A percentile compares a stretch with the other conserved stretches of the same genome.
phyloP scores from a whole-genome alignment of 2,888 invertebrate genomes.

The Octonoba sinensis region DNA sequence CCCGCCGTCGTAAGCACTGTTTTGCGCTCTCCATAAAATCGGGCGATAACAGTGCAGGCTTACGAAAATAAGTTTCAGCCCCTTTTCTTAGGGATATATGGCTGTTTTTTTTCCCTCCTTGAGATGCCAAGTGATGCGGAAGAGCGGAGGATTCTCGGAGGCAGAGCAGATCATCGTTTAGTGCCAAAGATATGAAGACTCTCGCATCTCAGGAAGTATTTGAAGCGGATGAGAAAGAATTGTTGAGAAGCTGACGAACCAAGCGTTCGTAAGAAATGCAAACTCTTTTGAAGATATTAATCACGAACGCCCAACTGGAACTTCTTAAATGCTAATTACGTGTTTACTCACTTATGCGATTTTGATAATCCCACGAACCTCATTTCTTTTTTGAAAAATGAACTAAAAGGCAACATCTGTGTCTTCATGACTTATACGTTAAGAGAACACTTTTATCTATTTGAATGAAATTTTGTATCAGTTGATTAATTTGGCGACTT shows the following conservation, averaged over 20 bases:
- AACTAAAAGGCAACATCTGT: no score
- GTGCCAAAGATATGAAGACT: constrained; percentile 59
- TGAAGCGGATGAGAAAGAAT: constrained; percentile 39
- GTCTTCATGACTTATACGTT: no score
- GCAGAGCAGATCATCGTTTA: constrained; percentile 61
- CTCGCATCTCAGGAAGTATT: constrained; percentile 50
- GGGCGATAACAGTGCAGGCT: constrained; percentile 49
- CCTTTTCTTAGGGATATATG: constrained; percentile 2
- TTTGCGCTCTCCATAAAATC: constrained; percentile 42
- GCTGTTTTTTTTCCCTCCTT: constrained; percentile 7
- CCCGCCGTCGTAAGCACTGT: constrained; percentile 28
- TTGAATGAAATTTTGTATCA: no score
- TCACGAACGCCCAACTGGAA: no score
- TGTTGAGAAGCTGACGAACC: neutral
- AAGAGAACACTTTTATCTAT: no score
- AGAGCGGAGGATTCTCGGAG: constrained; percentile 55
- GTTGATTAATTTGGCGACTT: no score
- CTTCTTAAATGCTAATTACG: no score
- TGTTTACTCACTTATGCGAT: no score
- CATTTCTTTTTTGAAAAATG: no score
- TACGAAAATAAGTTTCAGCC: constrained; percentile 27
- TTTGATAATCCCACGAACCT: no score
- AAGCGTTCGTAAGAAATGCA: no score
- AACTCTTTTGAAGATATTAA: no score
- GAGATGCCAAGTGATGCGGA: constrained; percentile 50